Base-by-base conservation (phyloP, 2,797 vertebrate species). In the Paramormyrops hopkinsi region DNA sequence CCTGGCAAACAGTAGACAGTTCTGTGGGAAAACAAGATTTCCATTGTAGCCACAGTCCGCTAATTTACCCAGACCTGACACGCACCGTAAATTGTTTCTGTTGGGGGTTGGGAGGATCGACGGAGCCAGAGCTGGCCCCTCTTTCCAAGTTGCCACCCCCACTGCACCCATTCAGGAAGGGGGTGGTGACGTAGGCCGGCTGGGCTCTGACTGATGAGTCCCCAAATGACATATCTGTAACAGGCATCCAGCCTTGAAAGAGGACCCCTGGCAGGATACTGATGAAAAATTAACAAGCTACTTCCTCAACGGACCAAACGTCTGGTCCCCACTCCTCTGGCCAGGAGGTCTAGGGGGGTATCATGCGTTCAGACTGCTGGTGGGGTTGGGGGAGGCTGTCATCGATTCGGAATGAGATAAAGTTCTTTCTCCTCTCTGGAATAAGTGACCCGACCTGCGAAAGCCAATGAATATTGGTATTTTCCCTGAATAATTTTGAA, bases 11-110 rank as follows among this genome's bases (percentile, higher is more conserved):
- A 91, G 90, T 92, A 91, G 92, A 93, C 91, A 87, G 92, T 91
- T 92, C 88, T 90, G 91, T 92, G 86, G 69, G 90, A 92, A 93
- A 93, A 95, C 93, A 94, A 92, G 90, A 89, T 90, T 91, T 92
- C 93, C 91, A 94, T 93, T 93, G 93, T 93, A 62, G 91, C 65
- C 84, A 88, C 44, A n/a, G 37, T 84, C 37, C 86, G 65, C 87
- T 89, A 59, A 46, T 89, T 90, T 90, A 90, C 83, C 90, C 90
- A 92, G 91, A 89, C 83, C 89, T 92, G 92, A 92, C 92, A 93
- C 91, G 90, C 88, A 89, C 91, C 88, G 90, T 92, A 93, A 93
- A 94, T 88, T 84, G 0, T 22, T 91, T 90, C 86, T 90, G 90
- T 90, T 90, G 86, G 91, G 92, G 53, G 90, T 41, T 29, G 86